These are phyloP conservation scores for Notothenia coriiceps DNA, from an alignment of 2,113 vertebrate species.

Conservation along the genomic window DNA sequence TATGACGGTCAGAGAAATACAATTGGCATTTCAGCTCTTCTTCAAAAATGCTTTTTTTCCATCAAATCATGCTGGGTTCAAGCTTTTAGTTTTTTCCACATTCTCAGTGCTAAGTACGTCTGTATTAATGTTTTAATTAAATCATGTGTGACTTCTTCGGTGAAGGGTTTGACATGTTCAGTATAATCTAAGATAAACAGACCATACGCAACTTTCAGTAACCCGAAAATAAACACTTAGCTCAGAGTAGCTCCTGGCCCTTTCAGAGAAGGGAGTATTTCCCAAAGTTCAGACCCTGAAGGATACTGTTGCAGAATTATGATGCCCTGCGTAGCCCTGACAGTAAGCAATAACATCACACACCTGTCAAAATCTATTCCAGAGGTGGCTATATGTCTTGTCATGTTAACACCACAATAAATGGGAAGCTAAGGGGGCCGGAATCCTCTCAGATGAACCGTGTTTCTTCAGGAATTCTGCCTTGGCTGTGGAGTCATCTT, in stretches of 20 bases:
- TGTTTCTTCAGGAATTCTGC: conserved; percentile 41
- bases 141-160: neutral
- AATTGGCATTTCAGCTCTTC: neutral
- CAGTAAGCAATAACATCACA: conserved; percentile 49
- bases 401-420: conserved; percentile 60
- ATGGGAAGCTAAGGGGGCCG: conserved; percentile 46
- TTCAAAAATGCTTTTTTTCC: neutral
- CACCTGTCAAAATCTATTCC: conserved; percentile 52
- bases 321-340: conserved; percentile 15
- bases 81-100: neutral
- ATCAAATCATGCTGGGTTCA: neutral
- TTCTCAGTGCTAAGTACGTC: neutral
- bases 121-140: neutral
- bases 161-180: conserved; percentile 20
- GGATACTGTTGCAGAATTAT: conserved; percentile 22
- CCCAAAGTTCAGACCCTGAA: conserved; percentile 18
- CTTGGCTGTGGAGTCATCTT: conserved; percentile 52
- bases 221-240: conserved; percentile 48
- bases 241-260: conserved; percentile 23
- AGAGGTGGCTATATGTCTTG: conserved; percentile 57
- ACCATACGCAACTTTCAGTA: conserved; percentile 13
- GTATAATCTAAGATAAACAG: conserved; percentile 23
- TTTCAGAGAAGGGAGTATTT: conserved; percentile 33
- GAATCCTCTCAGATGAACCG: conserved; percentile 44
- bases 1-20: neutral